Evolutionary conservation across 2,888 invertebrate species (phyloP).

Genomic region (Zele albiditarsus): DNA sequence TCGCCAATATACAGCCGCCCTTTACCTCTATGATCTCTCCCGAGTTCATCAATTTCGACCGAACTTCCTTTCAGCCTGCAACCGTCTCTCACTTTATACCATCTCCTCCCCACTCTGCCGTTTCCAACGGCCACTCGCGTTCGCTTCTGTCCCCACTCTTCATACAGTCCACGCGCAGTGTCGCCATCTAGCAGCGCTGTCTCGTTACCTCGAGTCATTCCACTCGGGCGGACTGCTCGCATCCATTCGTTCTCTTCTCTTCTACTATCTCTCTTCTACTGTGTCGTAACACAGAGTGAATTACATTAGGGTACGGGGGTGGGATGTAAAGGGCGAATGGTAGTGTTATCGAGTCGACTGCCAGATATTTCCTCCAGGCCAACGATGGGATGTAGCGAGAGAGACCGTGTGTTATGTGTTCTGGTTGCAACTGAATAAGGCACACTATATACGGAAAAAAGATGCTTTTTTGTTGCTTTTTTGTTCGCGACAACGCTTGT

Average conservation of each 20-base stretch:
- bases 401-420: background rate
- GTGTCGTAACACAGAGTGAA: slow-evolving; percentile 21
- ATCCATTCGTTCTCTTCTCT: background rate
- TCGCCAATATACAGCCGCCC: slow-evolving; percentile 1
- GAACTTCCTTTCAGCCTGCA: slow-evolving; percentile 9
- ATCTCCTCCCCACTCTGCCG: background rate
- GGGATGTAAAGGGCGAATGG: slow-evolving; percentile 15
- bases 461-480: background rate
- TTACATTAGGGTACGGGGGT: slow-evolving; percentile 10
- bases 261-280: background rate
- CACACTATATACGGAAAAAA: slow-evolving; percentile 11
- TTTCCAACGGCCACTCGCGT: slow-evolving; percentile 1
- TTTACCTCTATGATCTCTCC: slow-evolving; percentile 36
- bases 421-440: slow-evolving; percentile 10
- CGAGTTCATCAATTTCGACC: slow-evolving; percentile 36
- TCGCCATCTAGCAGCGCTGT: slow-evolving; percentile 1
- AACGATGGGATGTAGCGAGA: background rate
- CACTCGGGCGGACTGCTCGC: slow-evolving; percentile 38
- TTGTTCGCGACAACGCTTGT: background rate
- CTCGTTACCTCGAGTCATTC: slow-evolving; percentile 21
- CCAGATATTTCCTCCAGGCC: slow-evolving; percentile 26
- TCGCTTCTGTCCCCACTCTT: slow-evolving; percentile 1
- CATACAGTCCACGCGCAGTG: slow-evolving; percentile 1
- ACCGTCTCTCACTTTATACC: slow-evolving; percentile 10
- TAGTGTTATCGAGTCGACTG: slow-evolving; percentile 28